phyloP scores from a whole-genome alignment of 1,140 invertebrate species.

The Neodiprion virginianus region DNA sequence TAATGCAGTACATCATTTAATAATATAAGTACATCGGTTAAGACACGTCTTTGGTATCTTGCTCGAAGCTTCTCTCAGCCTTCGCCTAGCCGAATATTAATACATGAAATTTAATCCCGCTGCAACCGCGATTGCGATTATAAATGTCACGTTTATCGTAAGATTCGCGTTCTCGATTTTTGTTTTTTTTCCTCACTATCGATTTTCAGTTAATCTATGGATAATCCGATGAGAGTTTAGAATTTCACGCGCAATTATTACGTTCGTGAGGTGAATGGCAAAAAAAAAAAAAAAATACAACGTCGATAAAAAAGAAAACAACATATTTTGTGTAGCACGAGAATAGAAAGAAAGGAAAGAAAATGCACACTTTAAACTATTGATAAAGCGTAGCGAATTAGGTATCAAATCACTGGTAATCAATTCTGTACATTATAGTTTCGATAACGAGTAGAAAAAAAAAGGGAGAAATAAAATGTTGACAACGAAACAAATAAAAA shows the following conservation, averaged over 20 bases:
- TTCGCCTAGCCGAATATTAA: slow-evolving; percentile 10
- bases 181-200: too few species aligned
- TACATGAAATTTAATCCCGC: neutral
- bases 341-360: neutral
- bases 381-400: neutral
- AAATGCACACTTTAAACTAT: neutral
- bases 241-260: neutral
- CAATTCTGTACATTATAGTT: neutral
- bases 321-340: neutral
- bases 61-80: slow-evolving; percentile 30
- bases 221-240: neutral
- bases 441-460: neutral
- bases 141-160: too few species aligned
- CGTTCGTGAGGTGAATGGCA: neutral
- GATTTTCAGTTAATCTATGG: too few species aligned
- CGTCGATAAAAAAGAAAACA: neutral
- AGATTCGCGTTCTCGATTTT: too few species aligned
- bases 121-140: neutral
- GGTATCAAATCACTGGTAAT: neutral
- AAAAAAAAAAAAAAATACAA: neutral
- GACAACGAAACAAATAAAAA: neutral
- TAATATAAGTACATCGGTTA: slow-evolving; percentile 48
- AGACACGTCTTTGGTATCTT: slow-evolving; percentile 52
- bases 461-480: neutral
- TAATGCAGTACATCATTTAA: slow-evolving; percentile 25